These are phyloP conservation scores for Hoplodrina blanda DNA, from an alignment of 2,888 invertebrate species.

Conservation along the genomic window DNA sequence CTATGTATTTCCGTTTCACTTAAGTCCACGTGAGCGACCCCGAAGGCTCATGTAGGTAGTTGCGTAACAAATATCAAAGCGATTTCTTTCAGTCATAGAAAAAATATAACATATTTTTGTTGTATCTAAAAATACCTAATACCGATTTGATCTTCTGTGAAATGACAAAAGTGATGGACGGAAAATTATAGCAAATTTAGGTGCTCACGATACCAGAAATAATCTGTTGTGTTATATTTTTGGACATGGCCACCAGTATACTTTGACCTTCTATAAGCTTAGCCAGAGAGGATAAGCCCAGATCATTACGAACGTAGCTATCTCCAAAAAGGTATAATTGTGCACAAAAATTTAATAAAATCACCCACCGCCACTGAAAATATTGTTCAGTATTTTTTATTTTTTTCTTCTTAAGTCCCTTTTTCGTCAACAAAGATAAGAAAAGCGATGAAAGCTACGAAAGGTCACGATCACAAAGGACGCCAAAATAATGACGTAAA, in stretches of 20 bases:
- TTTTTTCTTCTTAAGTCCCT: conserved; percentile 69
- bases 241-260: conserved; percentile 19
- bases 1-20: too few species aligned
- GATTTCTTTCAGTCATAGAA: not conserved
- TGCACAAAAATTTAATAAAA: conserved; percentile 61
- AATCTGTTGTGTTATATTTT: conserved; percentile 40
- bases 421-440: conserved; percentile 77
- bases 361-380: conserved; percentile 60
- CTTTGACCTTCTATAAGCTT: conserved; percentile 28
- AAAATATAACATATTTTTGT: not conserved
- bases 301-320: conserved; percentile 40
- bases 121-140: not conserved
- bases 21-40: too few species aligned
- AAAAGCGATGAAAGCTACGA: conserved; percentile 72
- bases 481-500: conserved; percentile 80
- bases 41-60: too few species aligned
- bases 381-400: conserved; percentile 75
- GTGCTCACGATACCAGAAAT: conserved; percentile 23
- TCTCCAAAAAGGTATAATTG: conserved; percentile 46
- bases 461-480: conserved; percentile 83
- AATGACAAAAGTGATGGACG: not conserved
- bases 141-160: not conserved
- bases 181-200: conserved; percentile 8
- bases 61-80: too few species aligned
- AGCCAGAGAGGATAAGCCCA: conserved; percentile 43